Evolutionary conservation across 2,888 invertebrate species (phyloP).

Genomic region (Sinohyriopsis cumingii): DNA sequence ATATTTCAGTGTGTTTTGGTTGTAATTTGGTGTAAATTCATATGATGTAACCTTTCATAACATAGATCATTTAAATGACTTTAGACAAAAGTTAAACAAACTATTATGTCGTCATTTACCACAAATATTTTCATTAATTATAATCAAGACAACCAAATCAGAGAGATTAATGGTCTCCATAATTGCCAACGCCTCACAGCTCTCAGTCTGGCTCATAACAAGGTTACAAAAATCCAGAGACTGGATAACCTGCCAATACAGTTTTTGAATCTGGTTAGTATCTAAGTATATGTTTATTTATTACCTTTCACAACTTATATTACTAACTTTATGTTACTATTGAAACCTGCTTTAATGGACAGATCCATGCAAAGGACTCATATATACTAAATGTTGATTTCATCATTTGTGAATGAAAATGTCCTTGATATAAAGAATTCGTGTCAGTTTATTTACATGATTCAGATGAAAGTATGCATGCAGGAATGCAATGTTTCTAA

Average conservation of each 20-base stretch:
- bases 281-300: background rate
- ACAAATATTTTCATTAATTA: constrained; percentile 13
- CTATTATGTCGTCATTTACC: background rate
- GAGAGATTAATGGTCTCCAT: constrained; percentile 59
- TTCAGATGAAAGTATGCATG: no score
- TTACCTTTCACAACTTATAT: background rate
- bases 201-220: constrained; percentile 69
- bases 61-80: no score
- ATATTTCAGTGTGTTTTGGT: no score
- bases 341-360: background rate
- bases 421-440: no score
- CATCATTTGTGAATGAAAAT: no score
- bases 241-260: constrained; percentile 67
- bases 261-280: constrained; percentile 64
- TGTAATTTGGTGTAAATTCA: no score
- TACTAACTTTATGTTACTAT: constrained; percentile 1
- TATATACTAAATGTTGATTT: background rate
- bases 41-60: no score
- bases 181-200: constrained; percentile 61
- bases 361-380: background rate
- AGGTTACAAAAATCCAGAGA: constrained; percentile 64
- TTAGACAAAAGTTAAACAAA: no score
- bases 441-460: no score
- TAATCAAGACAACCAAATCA: constrained; percentile 62
- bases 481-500: no score